Evolutionary conservation across 2,888 invertebrate species (phyloP), one percentile per base, ranked within the genome.

Genomic region (Drosophila niveifrons): DNA sequence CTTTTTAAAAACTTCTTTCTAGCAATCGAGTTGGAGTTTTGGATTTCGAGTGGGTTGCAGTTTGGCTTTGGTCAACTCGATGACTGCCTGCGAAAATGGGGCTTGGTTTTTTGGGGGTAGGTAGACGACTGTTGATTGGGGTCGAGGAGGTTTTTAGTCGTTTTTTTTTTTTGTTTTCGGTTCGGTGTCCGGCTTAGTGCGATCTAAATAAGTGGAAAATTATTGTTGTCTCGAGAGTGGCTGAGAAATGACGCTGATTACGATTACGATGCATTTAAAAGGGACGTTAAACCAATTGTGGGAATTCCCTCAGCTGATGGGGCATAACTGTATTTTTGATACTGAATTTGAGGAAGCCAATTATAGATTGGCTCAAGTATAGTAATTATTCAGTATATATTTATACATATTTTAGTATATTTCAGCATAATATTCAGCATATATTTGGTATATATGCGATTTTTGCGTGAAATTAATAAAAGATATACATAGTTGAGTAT

Each of bases 201-300:
- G 17, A 8, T 62, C 62, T 50, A 46, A 63, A 74, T 57, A 58
- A 51, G 55, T 50, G 72, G 50, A 55, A 72, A 74, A 63, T 55
- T 57, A 52, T 44, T 52, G 52, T 61, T 61, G 34, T 44, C 44
- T 52, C 34, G 15, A 23, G 13, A 15, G 52, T 41, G 50, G 59
- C 58, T 50, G 29, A 59, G 29, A 41, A 48, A 48, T 58, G 44
- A 44, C 31, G 13, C 53, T 44, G 55, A 56, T 46, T 31, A 31
- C 31, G 55, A 56, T 46, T 31, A 31, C 31, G 17, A 29, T 43
- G 53, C 29, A 43, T n/a, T 55, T 29, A 29, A 55, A 55, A 17
- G 29, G 29, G 8, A 4, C n/a, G 17, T 44, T 44, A 17, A 56
- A 31, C 34, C 10, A 3, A 11, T 34, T 34, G 11, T 2, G 34